Evolutionary conservation across 2,113 vertebrate species (phyloP).

Genomic region (Lagopus muta): DNA sequence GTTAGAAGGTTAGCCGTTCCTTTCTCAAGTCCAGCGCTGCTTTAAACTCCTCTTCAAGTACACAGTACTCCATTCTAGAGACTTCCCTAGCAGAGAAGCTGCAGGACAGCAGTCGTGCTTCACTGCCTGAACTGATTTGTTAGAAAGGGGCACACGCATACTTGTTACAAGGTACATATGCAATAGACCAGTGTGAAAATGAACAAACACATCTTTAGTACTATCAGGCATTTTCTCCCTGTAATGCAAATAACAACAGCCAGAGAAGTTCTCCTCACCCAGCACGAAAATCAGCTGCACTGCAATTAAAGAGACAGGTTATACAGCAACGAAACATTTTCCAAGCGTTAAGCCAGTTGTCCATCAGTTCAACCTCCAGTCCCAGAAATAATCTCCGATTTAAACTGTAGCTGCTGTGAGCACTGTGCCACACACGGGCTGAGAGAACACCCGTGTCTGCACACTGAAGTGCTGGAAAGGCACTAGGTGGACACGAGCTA

Average conservation of each 20-base stretch:
- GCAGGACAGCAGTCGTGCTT: rapidly evolving
- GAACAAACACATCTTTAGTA: neutral
- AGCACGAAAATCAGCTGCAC: neutral
- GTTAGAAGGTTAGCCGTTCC: neutral
- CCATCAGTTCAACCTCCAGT: too few species aligned
- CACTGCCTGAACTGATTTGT: rapidly evolving
- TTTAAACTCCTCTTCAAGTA: too few species aligned
- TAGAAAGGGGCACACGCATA: neutral
- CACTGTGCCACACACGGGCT: rapidly evolving
- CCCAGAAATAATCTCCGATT: neutral
- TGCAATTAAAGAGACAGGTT: neutral
- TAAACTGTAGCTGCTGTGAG: neutral
- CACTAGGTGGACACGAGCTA: neutral
- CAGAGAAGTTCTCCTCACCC: neutral
- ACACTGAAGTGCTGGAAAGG: neutral
- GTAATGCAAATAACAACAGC: neutral
- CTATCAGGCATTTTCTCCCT: neutral
- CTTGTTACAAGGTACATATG: neutral
- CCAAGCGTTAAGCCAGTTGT: neutral
- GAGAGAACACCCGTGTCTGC: neutral
- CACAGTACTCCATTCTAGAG: rapidly evolving
- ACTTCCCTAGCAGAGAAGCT: neutral
- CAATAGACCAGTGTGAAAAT: neutral
- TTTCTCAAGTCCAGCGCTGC: rapidly evolving
- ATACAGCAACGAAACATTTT: neutral